Percentiles rank a stretch among this genome's conserved stretches.
phyloP scores from a whole-genome alignment of 2,113 vertebrate species.

The Psophia crepitans region DNA sequence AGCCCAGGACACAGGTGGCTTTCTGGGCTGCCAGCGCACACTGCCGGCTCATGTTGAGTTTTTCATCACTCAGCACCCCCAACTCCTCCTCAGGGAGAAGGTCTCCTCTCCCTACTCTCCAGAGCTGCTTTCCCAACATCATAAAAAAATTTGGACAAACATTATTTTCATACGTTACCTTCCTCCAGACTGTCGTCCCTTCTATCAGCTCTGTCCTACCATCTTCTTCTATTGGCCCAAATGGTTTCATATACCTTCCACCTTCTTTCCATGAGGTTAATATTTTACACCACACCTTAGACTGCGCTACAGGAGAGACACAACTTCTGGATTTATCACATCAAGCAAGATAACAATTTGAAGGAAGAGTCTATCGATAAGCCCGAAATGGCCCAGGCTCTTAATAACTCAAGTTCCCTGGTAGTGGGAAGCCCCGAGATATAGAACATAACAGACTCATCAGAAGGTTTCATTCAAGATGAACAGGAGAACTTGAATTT shows the following conservation, averaged over 20 bases:
- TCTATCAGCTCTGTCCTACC: neutral
- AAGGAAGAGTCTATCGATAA: neutral
- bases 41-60: too few species aligned
- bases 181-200: neutral
- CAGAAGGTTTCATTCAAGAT: neutral
- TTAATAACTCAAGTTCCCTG: neutral
- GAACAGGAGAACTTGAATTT: neutral
- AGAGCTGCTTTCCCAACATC: neutral
- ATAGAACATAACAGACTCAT: neutral
- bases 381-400: neutral
- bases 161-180: neutral
- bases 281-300: neutral
- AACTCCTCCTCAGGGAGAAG: too few species aligned
- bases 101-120: neutral
- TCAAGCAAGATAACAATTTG: neutral
- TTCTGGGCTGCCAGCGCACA: too few species aligned
- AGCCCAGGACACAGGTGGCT: too few species aligned
- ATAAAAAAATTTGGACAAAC: neutral
- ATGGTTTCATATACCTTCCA: neutral
- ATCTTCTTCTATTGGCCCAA: neutral
- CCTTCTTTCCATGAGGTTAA: neutral
- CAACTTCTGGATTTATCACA: neutral
- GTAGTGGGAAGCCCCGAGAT: neutral
- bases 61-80: too few species aligned
- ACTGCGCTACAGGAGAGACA: neutral